Evolutionary conservation across 2,797 vertebrate species (phyloP).

Genomic region (Staurois parvus): DNA sequence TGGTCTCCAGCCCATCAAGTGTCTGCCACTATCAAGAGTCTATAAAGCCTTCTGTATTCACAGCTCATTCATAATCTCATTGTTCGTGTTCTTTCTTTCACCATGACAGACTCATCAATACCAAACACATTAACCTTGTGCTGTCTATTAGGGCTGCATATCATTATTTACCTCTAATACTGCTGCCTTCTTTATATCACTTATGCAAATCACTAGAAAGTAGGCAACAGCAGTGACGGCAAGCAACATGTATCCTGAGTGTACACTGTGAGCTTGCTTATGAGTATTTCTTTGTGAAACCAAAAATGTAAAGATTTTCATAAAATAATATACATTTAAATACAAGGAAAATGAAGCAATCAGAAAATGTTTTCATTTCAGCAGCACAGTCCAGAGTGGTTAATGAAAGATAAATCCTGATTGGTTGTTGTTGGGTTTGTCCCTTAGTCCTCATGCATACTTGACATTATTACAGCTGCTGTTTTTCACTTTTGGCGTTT

Average conservation of each 20-base stretch:
- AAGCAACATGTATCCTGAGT: background rate
- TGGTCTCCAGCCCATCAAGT: constrained; percentile 31
- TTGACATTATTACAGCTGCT: too few relatives aligned
- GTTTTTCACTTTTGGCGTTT: too few relatives aligned
- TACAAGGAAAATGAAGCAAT: background rate
- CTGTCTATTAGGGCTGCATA: constrained; percentile 43
- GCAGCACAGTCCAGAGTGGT: too few relatives aligned
- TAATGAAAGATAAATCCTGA: too few relatives aligned
- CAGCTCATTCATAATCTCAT: constrained; percentile 39
- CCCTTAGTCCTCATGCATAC: too few relatives aligned
- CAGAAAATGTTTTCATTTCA: too few relatives aligned
- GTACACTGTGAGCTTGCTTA: background rate
- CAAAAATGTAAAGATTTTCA: background rate
- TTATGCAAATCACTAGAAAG: background rate
- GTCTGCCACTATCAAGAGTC: constrained; percentile 26
- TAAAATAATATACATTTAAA: background rate
- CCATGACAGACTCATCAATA: constrained; percentile 49
- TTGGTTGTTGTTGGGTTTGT: too few relatives aligned
- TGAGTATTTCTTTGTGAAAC: background rate
- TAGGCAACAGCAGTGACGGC: background rate
- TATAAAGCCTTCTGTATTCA: constrained; percentile 34
- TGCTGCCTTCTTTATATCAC: constrained; percentile 1
- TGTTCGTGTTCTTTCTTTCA: constrained; percentile 36
- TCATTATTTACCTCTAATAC: constrained; percentile 34
- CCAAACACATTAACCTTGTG: constrained; percentile 49